Conservation (phyloP, 2,888 invertebrate species). For the Nephrotoma flavescens region DNA sequence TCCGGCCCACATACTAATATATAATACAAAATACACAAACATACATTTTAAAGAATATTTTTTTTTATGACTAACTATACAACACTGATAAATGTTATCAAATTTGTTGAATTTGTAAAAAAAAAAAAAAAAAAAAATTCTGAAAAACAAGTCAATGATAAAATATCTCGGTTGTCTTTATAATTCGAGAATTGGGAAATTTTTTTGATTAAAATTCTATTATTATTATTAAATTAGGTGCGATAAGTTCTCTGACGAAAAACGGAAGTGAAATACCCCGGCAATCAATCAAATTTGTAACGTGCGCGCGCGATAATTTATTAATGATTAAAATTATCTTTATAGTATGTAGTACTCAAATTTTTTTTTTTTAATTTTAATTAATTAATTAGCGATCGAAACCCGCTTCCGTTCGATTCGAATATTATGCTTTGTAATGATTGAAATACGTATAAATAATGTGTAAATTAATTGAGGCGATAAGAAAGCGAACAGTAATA, state of each 20-base stretch:
- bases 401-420: background rate
- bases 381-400: background rate
- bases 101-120: background rate
- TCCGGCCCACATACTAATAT: background rate
- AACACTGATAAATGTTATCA: background rate
- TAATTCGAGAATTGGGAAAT: background rate
- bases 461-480: background rate
- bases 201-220: background rate
- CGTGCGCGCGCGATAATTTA: background rate
- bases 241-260: background rate
- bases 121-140: background rate
- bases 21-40: too few relatives aligned
- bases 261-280: background rate
- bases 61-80: background rate
- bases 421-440: background rate
- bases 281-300: background rate
- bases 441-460: background rate
- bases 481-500: background rate
- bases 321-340: background rate
- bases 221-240: background rate
- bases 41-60: background rate
- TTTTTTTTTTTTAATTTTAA: background rate
- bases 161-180: background rate
- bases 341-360: background rate
- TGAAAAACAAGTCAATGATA: background rate